Evolutionary conservation across 2,797 vertebrate genomes (phyloP).

Genomic region (Vireo griseus): DNA sequence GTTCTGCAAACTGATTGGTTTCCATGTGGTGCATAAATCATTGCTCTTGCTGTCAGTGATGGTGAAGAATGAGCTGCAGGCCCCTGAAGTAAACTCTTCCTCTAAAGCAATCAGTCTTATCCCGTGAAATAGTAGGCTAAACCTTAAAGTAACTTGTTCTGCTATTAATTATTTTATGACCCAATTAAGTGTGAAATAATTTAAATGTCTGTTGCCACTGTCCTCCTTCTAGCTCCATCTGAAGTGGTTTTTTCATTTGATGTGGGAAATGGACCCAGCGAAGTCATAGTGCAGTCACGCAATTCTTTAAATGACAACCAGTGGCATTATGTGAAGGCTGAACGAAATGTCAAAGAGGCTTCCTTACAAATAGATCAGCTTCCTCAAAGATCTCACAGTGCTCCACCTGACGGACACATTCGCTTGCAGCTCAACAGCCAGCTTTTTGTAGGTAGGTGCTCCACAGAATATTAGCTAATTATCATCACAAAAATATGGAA

Average conservation of each 20-base stretch:
- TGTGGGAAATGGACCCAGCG: constrained; percentile 89
- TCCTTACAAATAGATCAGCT: constrained; percentile 85
- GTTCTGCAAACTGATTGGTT: background rate
- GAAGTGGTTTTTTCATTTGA: constrained; percentile 92
- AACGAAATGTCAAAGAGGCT: constrained; percentile 90
- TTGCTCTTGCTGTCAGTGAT: background rate
- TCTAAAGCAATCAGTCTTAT: background rate
- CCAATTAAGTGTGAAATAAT: background rate
- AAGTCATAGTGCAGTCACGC: constrained; percentile 77
- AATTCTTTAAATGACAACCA: constrained; percentile 83
- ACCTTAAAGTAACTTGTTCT: background rate
- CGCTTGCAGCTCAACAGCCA: constrained; percentile 94
- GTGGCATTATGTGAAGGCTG: constrained; percentile 88
- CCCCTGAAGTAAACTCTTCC: background rate
- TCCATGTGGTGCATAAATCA: background rate
- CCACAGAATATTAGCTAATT: background rate
- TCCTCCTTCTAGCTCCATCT: constrained; percentile 76
- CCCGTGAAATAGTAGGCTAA: background rate
- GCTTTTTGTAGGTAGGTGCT: constrained; percentile 88
- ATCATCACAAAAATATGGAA: background rate
- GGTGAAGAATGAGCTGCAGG: background rate
- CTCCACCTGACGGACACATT: constrained; percentile 85
- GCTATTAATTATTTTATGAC: background rate
- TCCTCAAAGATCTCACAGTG: constrained; percentile 71
- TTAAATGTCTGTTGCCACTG: background rate